Conservation (phyloP, 2,797 vertebrate genomes). For the Thamnophis elegans region DNA sequence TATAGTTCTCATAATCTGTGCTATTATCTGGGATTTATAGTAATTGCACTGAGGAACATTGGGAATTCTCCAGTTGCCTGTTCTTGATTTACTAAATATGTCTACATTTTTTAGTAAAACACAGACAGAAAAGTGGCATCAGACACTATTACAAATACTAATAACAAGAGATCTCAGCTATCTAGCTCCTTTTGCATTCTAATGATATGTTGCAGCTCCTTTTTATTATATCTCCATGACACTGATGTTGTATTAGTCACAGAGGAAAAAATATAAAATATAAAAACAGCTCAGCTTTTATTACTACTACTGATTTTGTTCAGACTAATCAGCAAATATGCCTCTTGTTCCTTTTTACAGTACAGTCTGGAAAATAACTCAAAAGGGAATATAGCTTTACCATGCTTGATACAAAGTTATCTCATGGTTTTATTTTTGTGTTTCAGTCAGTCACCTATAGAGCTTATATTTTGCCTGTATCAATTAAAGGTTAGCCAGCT, state of each 20-base stretch:
- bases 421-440: constrained; percentile 9
- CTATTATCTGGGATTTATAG: background rate
- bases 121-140: background rate
- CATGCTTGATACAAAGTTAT: rapidly evolving
- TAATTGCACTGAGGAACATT: background rate
- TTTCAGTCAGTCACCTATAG: background rate
- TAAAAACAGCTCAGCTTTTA: background rate
- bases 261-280: background rate
- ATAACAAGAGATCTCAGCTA: background rate
- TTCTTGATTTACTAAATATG: background rate
- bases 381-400: background rate
- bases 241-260: background rate
- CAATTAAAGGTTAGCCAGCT: background rate
- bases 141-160: background rate
- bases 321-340: background rate
- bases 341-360: constrained; percentile 9
- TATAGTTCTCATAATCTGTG: background rate
- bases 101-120: background rate
- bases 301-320: background rate
- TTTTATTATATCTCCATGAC: background rate
- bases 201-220: background rate
- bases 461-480: background rate
- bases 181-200: background rate
- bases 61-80: background rate
- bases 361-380: constrained; percentile 1